These are phyloP conservation scores for Dipodomys ordii DNA, from an alignment of 2,113 vertebrate species.

Conservation along the genomic window DNA sequence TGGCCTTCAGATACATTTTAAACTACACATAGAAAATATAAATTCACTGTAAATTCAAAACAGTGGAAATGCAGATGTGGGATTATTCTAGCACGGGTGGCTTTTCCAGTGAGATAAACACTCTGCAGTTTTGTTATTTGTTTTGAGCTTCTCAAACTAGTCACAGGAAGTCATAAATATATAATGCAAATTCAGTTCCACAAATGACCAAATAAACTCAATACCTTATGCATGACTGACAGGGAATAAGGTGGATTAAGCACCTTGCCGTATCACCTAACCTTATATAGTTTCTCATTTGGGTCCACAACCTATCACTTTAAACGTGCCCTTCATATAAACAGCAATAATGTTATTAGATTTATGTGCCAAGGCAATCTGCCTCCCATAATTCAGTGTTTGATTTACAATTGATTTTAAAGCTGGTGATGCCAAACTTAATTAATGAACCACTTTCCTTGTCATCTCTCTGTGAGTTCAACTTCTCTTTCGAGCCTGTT, in stretches of 20 bases:
- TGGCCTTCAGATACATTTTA: neutral
- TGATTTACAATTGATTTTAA: slow-evolving; percentile 68
- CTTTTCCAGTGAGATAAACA: neutral
- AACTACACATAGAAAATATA: slow-evolving; percentile 9
- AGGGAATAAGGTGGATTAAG: neutral
- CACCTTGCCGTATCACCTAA: neutral
- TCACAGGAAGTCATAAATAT: neutral
- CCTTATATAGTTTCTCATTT: slow-evolving; percentile 16
- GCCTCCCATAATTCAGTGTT: slow-evolving; percentile 14
- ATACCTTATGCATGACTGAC: neutral
- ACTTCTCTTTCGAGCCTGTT: slow-evolving; percentile 5
- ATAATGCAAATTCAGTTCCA: slow-evolving; percentile 46
- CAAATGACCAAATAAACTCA: slow-evolving; percentile 33
- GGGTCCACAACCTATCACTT: slow-evolving; percentile 6
- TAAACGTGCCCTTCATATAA: slow-evolving; percentile 41
- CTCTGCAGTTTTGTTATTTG: neutral
- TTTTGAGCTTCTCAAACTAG: slow-evolving; percentile 7
- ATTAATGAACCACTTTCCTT: slow-evolving; percentile 56
- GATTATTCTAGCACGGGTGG: neutral
- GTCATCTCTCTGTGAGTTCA: slow-evolving; percentile 19
- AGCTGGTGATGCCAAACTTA: neutral
- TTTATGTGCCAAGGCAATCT: slow-evolving; percentile 43
- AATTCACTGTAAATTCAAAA: neutral
- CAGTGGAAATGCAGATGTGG: neutral
- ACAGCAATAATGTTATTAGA: neutral